Base-by-base conservation (phyloP, 2,797 vertebrate species). In the Neopelma chrysocephalum region DNA sequence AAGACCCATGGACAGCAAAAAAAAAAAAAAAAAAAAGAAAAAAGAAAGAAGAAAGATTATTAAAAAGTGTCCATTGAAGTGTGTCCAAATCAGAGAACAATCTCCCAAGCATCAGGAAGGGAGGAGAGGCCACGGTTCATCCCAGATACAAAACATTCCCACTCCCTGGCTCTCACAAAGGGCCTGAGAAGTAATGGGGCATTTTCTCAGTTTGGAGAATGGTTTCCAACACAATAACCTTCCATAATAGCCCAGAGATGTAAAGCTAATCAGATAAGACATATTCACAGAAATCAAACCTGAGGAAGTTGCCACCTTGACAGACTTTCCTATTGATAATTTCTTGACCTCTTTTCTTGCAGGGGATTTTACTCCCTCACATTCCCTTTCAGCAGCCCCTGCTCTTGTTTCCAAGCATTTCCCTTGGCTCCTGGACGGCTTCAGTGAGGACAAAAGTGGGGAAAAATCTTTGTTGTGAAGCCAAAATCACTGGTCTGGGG, bases 201-300 rank as follows among this genome's bases (percentile, higher is more conserved):
- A 36, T 47, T 56, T 69, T 80, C 56, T 26, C 51, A 4, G 19
- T 51, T 23, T 80, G 34, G 36, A 89, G 77, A 83, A 75, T 3
- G 21, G 5, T 78, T 96, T 94, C 92, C 83, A 78, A 32, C 77
- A 95, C 88, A 89, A 93, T 81, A n/a, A 27, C 16, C 69, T 89
- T 22, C 56, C 45, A 72, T 10, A 94, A 91, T 51, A 56, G 72
- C 86, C 43, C 2, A 0, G 21, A 26, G 62, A 82, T 45, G 45
- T 82, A 90, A 87, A 96, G 43, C 51, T 89, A 87, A 89, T 93
- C 81, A 51, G 40, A 87, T 32, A 62, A 93, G 93, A 93, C 82
- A 57, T 57, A 20, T 78, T 21, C 61, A 36, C 18, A 82, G 53
- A 25, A 80, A 66, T 18, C 77, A 31, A 43, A 91, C 45, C 40